A percentile compares a stretch with the other conserved stretches of the same genome.
phyloP scores from a whole-genome alignment of 2,888 invertebrate species.

The Petrophora chlorosata region DNA sequence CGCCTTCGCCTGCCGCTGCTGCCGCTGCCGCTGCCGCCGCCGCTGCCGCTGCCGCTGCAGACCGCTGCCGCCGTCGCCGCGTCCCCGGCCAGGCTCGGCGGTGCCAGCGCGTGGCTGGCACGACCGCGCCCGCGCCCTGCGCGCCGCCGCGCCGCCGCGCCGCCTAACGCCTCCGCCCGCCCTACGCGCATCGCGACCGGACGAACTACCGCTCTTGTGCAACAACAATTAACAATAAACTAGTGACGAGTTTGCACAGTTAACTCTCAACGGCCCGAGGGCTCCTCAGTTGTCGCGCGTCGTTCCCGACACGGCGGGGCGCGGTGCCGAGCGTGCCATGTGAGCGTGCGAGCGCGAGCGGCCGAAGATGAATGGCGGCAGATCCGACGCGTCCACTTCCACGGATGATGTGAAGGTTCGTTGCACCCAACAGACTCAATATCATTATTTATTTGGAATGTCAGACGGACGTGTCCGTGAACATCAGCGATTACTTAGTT shows the following conservation, averaged over 20 bases:
- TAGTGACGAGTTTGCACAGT: background rate
- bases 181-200: background rate
- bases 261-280: background rate
- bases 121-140: constrained; percentile 15
- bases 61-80: constrained; percentile 29
- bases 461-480: too few relatives aligned
- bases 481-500: background rate
- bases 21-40: too few relatives aligned
- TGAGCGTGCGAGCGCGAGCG: background rate
- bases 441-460: too few relatives aligned
- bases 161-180: background rate
- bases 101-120: constrained; percentile 30
- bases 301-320: background rate
- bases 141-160: constrained; percentile 14
- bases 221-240: constrained; percentile 2
- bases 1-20: too few relatives aligned
- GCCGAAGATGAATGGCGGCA: constrained; percentile 54
- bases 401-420: constrained; percentile 75
- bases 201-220: background rate
- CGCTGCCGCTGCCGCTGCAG: too few relatives aligned
- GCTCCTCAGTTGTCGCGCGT: background rate
- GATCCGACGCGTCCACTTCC: constrained; percentile 76
- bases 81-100: constrained; percentile 17
- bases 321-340: background rate
- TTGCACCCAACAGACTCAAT: too few relatives aligned